These are phyloP conservation scores for Dromococcyx pavoninus DNA, from an alignment of 2,797 vertebrate species.

Conservation along the genomic window DNA sequence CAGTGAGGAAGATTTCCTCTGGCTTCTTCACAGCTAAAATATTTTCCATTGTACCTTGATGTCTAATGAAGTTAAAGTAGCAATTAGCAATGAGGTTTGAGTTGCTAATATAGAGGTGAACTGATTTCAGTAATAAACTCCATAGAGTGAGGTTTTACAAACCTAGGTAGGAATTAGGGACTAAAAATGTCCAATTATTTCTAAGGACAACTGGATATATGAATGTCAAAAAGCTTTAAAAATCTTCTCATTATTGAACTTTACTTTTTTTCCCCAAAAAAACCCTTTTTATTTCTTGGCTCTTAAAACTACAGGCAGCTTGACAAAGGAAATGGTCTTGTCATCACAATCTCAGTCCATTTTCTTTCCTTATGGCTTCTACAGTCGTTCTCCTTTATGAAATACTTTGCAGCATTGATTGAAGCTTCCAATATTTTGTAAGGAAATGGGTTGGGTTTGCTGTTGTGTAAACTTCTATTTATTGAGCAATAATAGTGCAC, in stretches of 20 bases:
- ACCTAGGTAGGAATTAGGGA: not conserved
- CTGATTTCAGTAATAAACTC: not conserved
- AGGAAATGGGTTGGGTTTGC: not conserved
- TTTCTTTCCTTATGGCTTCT: not conserved
- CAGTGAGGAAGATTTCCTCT: not conserved
- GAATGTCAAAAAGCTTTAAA: not conserved
- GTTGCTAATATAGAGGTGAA: not conserved
- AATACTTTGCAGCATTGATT: not conserved
- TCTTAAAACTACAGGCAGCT: not conserved
- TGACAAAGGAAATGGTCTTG: not conserved
- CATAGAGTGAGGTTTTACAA: not conserved
- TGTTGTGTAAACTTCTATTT: conserved; percentile 21
- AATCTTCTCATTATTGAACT: not conserved
- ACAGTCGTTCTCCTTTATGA: not conserved
- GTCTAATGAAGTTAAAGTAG: not conserved
- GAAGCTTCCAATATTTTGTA: not conserved
- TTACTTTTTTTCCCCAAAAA: not conserved
- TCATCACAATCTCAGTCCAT: not conserved
- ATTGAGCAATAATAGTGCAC: not conserved
- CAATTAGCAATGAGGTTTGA: not conserved
- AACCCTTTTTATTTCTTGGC: not conserved
- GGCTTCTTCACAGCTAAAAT: not conserved
- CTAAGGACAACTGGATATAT: not conserved
- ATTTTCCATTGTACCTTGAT: not conserved
- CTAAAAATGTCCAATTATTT: not conserved